These are phyloP conservation scores for Nemopilema nomurai DNA, from an alignment of 30 jellyfish, hydroid and myxozoan genomes.

Conservation along the genomic window DNA sequence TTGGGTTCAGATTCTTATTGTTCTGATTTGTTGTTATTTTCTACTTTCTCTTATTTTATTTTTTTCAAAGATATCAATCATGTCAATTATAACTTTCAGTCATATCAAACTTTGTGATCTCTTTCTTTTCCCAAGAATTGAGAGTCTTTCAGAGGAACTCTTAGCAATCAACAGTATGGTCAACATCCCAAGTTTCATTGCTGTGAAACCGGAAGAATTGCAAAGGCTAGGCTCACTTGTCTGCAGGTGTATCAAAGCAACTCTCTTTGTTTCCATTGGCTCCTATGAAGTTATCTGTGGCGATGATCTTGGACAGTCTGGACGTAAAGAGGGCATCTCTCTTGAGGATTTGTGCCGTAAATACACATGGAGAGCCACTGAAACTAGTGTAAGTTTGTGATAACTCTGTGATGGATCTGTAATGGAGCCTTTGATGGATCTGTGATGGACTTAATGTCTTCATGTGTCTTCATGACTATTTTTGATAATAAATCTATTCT, in stretches of 20 bases:
- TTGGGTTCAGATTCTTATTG: too few relatives aligned
- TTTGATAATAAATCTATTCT: too few relatives aligned
- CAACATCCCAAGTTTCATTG: slow-evolving; percentile 54
- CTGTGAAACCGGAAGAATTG: slow-evolving; percentile 37
- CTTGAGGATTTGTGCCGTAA: slow-evolving; percentile 80
- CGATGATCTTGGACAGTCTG: slow-evolving; percentile 31
- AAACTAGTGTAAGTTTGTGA: slow-evolving; percentile 70
- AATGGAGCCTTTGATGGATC: too few relatives aligned
- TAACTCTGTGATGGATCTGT: too few relatives aligned
- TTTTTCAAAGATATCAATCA: too few relatives aligned
- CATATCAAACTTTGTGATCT: too few relatives aligned
- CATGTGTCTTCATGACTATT: too few relatives aligned
- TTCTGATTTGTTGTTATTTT: too few relatives aligned
- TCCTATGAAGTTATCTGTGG: slow-evolving; percentile 43
- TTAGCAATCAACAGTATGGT: slow-evolving; percentile 33
- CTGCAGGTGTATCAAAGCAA: slow-evolving; percentile 58
- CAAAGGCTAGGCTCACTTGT: slow-evolving; percentile 43
- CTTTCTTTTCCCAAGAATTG: slow-evolving; percentile 18
- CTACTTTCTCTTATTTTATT: too few relatives aligned
- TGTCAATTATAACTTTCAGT: too few relatives aligned
- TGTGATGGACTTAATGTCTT: too few relatives aligned
- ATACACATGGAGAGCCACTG: slow-evolving; percentile 78
- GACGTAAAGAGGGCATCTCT: slow-evolving; percentile 8
- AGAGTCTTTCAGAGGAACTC: slow-evolving; percentile 48
- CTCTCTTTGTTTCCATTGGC: slow-evolving; percentile 73